These are phyloP conservation scores for Gibbula magus DNA, from an alignment of 2,888 invertebrate genomes.

Conservation along the genomic window DNA sequence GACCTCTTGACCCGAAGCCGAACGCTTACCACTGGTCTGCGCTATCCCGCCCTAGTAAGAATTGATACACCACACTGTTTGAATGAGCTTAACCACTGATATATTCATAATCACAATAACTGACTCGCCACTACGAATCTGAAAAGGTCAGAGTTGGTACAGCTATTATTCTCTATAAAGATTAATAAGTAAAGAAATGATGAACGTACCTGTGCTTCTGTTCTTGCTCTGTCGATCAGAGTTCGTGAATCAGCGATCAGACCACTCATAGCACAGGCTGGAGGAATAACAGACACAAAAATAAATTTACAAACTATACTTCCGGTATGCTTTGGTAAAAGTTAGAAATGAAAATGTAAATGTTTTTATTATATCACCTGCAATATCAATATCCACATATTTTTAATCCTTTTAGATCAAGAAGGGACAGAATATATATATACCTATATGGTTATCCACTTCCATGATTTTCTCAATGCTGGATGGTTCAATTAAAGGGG, in stretches of 20 bases:
- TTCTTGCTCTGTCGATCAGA: slow-evolving; percentile 92
- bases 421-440: slow-evolving; percentile 32
- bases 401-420: neutral
- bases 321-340: neutral
- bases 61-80: no score
- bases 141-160: no score
- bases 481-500: slow-evolving; percentile 95
- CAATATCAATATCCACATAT: neutral
- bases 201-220: slow-evolving; percentile 86
- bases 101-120: no score
- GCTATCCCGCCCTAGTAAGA: no score
- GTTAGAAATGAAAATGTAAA: no score
- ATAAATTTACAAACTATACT: neutral
- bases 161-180: neutral
- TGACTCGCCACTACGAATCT: no score
- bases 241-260: slow-evolving; percentile 98
- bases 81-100: no score
- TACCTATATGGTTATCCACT: slow-evolving; percentile 95
- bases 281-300: neutral
- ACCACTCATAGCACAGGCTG: slow-evolving; percentile 95
- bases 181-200: neutral
- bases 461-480: slow-evolving; percentile 99
- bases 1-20: no score
- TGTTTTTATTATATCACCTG: neutral
- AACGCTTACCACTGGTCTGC: no score